Percentiles rank a stretch among this genome's conserved stretches.
Evolutionary conservation across 2,888 invertebrate genomes (phyloP).

Genomic region (Coenonympha arcania): DNA sequence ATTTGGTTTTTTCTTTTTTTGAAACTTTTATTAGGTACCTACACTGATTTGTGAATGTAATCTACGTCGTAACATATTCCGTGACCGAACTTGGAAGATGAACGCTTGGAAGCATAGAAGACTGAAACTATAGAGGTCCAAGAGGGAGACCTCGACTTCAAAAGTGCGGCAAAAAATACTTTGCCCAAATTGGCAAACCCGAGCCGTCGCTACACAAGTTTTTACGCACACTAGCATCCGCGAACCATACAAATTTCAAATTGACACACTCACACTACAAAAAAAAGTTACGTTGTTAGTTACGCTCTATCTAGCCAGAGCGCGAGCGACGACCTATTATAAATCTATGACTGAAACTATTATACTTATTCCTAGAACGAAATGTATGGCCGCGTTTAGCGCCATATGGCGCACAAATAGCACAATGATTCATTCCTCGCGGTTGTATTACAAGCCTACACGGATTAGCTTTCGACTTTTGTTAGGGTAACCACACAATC

Average conservation of each 20-base stretch:
- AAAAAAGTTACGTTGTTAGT: not conserved
- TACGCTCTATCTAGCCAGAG: not conserved
- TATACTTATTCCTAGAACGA: not conserved
- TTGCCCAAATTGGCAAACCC: too few relatives aligned
- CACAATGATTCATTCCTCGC: constrained; percentile 9
- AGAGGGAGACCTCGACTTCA: too few relatives aligned
- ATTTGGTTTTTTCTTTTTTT: not conserved
- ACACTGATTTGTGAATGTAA: too few relatives aligned
- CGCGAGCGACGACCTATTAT: not conserved
- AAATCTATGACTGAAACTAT: not conserved
- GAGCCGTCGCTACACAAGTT: too few relatives aligned
- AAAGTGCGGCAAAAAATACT: too few relatives aligned
- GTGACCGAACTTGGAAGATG: too few relatives aligned
- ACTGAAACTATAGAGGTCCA: too few relatives aligned
- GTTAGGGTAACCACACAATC: not conserved
- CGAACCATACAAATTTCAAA: too few relatives aligned
- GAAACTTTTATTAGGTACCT: not conserved
- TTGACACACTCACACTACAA: too few relatives aligned
- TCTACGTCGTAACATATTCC: too few relatives aligned
- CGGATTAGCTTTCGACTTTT: constrained; percentile 5
- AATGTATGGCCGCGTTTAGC: not conserved
- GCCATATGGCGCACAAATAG: constrained; percentile 11
- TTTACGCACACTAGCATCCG: too few relatives aligned
- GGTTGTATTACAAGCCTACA: constrained; percentile 1
- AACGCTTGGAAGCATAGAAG: too few relatives aligned